A percentile compares a stretch with the other conserved stretches of the same genome.
phyloP scores from a whole-genome alignment of 2,113 vertebrate species.

The Calonectris borealis region DNA sequence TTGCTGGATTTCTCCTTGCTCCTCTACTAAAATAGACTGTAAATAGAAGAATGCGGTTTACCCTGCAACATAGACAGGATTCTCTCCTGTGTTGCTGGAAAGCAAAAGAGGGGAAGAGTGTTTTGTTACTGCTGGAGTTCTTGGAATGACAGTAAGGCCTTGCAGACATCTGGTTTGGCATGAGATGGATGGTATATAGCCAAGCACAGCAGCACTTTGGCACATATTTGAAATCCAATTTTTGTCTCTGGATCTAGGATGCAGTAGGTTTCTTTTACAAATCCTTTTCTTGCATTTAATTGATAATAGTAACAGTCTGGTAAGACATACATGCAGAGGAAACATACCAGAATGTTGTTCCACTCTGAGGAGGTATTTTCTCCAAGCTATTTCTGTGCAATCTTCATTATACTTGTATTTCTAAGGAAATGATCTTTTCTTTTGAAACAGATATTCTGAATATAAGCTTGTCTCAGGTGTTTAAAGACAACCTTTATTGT shows the following conservation, averaged over 20 bases:
- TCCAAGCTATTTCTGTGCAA: background rate
- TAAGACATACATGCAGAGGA: background rate
- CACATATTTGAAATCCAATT: no score
- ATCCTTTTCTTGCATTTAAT: background rate
- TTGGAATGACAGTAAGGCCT: background rate
- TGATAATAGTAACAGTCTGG: background rate
- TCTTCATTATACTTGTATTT: background rate
- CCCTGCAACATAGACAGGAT: background rate
- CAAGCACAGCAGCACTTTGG: background rate
- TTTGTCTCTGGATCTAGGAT: background rate
- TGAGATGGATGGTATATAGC: background rate
- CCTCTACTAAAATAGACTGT: background rate
- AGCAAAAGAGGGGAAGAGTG: background rate
- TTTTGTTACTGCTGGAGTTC: background rate
- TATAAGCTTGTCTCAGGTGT: background rate
- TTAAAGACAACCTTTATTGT: background rate
- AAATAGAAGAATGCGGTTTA: background rate
- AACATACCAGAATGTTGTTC: background rate
- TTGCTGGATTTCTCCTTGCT: background rate
- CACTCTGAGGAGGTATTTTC: background rate
- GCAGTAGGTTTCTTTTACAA: background rate
- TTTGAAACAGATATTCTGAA: background rate
- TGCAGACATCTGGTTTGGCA: background rate
- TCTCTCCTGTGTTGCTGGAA: no score
- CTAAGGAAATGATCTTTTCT: background rate